A percentile compares a stretch with the other conserved stretches of the same genome.
These are phyloP conservation scores for Platycercus adscitus DNA, from an alignment of 2,113 vertebrate species.

Conservation along the genomic window DNA sequence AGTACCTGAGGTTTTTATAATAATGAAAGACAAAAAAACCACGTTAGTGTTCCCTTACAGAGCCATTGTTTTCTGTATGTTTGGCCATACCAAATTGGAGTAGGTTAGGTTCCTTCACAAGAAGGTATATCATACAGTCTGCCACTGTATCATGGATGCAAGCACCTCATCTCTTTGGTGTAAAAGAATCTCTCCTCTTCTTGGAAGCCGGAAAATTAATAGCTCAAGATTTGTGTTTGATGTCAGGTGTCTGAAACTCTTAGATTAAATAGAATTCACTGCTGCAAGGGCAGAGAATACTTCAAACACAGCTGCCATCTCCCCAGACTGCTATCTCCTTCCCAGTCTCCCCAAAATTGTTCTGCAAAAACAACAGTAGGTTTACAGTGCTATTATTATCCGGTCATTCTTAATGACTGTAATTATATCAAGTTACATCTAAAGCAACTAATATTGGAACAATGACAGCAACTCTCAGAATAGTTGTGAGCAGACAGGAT, in stretches of 20 bases:
- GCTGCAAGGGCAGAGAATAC: not conserved
- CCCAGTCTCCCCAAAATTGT: not conserved
- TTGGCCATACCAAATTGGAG: not conserved
- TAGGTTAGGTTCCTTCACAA: not conserved
- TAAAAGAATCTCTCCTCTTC: not conserved
- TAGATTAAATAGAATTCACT: not conserved
- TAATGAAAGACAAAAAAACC: not conserved
- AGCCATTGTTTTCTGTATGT: not conserved
- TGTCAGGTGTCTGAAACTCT: not conserved
- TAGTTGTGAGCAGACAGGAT: not conserved
- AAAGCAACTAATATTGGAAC: not conserved
- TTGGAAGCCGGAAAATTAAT: not conserved
- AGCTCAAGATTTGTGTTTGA: conserved; percentile 4
- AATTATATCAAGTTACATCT: not conserved
- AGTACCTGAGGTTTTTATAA: not conserved
- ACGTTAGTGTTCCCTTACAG: not conserved
- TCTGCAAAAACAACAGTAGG: not conserved
- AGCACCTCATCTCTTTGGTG: not conserved
- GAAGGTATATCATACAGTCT: not conserved
- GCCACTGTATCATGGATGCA: not conserved
- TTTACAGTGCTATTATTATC: not conserved
- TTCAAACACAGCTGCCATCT: not conserved
- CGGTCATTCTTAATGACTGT: not conserved
- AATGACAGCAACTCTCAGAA: not conserved
- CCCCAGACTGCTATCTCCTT: not conserved